A percentile compares a stretch with the other conserved stretches of the same genome.
phyloP scores from a whole-genome alignment of 2,888 invertebrate genomes.

The Anticlea derivata region DNA sequence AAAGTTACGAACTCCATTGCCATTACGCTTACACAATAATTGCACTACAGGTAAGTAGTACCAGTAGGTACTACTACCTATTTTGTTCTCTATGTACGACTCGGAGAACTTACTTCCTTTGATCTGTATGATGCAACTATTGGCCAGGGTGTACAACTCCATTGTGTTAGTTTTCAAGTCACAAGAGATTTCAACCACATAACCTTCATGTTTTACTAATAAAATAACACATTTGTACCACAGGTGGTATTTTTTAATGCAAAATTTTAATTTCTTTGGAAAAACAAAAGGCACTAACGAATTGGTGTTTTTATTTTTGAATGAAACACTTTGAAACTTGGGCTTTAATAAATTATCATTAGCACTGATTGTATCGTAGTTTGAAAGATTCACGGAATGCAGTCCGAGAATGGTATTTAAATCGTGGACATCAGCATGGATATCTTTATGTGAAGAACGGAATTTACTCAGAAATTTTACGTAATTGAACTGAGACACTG shows the following conservation, averaged over 20 bases:
- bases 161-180: constrained; percentile 51
- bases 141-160: constrained; percentile 6
- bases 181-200: constrained; percentile 49
- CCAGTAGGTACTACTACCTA: too few relatives aligned
- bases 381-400: constrained; percentile 59
- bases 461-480: constrained; percentile 67
- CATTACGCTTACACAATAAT: too few relatives aligned
- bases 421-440: constrained; percentile 69
- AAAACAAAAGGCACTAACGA: constrained; percentile 46
- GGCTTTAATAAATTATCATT: constrained; percentile 1
- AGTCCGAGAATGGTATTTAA: constrained; percentile 69
- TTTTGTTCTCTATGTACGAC: too few relatives aligned
- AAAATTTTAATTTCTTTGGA: constrained; percentile 46
- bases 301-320: constrained; percentile 9
- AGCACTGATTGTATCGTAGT: constrained; percentile 36
- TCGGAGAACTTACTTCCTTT: constrained; percentile 11
- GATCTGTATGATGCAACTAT: constrained; percentile 13
- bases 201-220: constrained; percentile 41
- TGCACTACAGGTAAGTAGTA: too few relatives aligned
- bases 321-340: constrained; percentile 37
- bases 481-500: constrained; percentile 72
- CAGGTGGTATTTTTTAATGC: constrained; percentile 39
- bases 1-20: too few relatives aligned
- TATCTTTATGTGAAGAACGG: constrained; percentile 57
- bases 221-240: constrained; percentile 52